These are phyloP conservation scores for Albula goreensis DNA, from an alignment of 2,113 vertebrate genomes.

Conservation along the genomic window DNA sequence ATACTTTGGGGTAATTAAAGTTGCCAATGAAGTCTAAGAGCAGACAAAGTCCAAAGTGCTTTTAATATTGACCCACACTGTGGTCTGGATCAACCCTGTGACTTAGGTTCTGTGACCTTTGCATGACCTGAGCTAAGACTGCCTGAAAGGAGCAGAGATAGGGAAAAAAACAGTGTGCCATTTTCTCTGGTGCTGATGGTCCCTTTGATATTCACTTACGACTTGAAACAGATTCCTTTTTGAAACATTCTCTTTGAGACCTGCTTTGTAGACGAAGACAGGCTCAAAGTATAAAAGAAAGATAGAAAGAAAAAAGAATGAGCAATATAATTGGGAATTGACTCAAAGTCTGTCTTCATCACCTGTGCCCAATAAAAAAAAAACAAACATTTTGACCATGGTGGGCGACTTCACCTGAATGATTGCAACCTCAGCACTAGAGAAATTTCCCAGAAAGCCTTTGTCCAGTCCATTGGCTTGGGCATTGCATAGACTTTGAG, in stretches of 20 bases:
- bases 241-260: conserved; percentile 31
- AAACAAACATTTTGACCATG: neutral
- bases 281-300: conserved; percentile 23
- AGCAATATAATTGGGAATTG: conserved; percentile 24
- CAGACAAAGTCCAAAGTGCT: neutral
- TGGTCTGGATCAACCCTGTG: neutral
- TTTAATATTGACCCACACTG: neutral
- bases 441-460: too few species aligned
- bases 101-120: neutral
- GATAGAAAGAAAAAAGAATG: neutral
- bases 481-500: too few species aligned
- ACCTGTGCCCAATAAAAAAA: neutral
- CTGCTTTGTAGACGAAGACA: conserved; percentile 10
- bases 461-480: too few species aligned
- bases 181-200: conserved; percentile 28
- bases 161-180: conserved; percentile 19
- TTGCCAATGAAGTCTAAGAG: neutral
- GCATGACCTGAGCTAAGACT: neutral
- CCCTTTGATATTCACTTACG: conserved; percentile 42
- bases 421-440: neutral
- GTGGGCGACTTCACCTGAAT: neutral
- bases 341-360: conserved; percentile 25
- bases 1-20: neutral
- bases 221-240: conserved; percentile 39
- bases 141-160: neutral